Evolutionary conservation across 2,113 vertebrate species (phyloP).

Genomic region (Epinephelus lanceolatus): DNA sequence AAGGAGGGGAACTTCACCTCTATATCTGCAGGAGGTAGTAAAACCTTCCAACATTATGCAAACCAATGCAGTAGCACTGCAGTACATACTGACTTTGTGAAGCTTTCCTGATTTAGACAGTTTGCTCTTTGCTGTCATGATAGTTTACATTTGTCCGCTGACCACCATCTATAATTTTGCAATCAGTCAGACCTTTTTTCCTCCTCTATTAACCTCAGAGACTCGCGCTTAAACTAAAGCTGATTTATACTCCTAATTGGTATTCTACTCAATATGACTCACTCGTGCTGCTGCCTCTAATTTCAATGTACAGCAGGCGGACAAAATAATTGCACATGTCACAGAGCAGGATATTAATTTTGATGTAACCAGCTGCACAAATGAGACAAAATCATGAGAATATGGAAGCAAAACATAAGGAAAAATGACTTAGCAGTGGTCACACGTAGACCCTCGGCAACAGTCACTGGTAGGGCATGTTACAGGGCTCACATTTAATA

Average conservation of each 20-base stretch:
- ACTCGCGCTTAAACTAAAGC: neutral
- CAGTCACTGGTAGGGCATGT: neutral
- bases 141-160: neutral
- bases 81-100: neutral
- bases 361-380: neutral
- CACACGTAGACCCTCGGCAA: neutral
- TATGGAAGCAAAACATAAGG: neutral
- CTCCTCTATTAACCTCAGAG: neutral
- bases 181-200: neutral
- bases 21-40: no score
- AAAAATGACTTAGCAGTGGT: neutral
- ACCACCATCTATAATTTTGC: neutral
- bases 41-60: slow-evolving; percentile 4
- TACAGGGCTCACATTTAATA: neutral
- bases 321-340: neutral
- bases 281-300: neutral
- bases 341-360: slow-evolving; percentile 1
- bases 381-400: neutral
- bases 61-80: neutral
- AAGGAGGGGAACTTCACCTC: no score
- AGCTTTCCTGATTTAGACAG: neutral
- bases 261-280: neutral
- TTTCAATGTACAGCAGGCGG: neutral
- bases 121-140: neutral
- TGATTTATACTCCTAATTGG: neutral